Evolutionary conservation across 2,888 invertebrate genomes (phyloP), one percentile per base, ranked within the genome.

Genomic region (Cyclophora punctaria): DNA sequence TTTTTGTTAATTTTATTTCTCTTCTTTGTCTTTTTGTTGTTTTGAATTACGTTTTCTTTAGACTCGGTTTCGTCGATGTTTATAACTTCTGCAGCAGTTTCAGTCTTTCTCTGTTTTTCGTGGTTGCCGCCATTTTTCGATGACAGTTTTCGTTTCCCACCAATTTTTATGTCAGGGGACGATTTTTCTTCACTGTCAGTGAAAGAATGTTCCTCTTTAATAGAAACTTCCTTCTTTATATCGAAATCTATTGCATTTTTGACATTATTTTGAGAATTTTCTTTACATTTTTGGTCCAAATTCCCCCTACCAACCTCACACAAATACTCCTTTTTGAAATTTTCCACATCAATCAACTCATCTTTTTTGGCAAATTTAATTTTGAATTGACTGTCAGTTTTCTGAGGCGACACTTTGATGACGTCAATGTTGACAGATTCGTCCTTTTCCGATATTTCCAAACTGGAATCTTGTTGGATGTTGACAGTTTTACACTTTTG

Each of bases 281-380:
- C 20, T 20, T 20, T 20, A 20, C 20, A 20, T 20, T 20, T 20
- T 20, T 20, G 20, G 20, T 20, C 20, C 20, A 20, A 20, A 20
- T 20, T 20, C 20, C 20, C 20, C 3, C 70, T 57, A 1, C 67
- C 71, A 0, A 83, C 75, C 56, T 85, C 86, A 1, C 64, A 74
- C 0, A 86, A 49, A 48, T 85, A 83, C 1, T 70, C 73, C 45
- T 73, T 74, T 55, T 86, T 81, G 35, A 86, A 86, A 2, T 63
- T 75, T 7, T 85, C 85, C 1, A 83, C 35, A 41, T 83, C 82
- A 0, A 85, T 74, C 0, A 55, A 59, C 0, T 20, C 20, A 20
- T 20, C 20, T 20, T 77, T 75, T 48, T 78, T 75, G 4, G 47
- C 0, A 75, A 66, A 40, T 73, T 80, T 34, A 79, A 77, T 59